Base-by-base conservation (phyloP, 2,888 invertebrate genomes). In the Subacronicta megacephala region DNA sequence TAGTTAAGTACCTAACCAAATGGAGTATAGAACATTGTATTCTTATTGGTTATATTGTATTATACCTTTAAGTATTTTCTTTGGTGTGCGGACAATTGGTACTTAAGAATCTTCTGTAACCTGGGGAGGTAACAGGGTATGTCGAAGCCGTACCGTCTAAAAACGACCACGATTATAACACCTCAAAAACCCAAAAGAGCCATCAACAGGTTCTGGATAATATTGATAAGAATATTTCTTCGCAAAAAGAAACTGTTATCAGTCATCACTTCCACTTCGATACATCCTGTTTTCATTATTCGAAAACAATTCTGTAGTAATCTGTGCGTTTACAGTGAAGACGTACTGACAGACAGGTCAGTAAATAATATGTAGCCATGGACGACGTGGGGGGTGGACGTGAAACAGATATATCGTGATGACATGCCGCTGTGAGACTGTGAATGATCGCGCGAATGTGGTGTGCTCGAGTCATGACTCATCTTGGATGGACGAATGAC, bases 351-450 rank as follows among this genome's bases (percentile, higher is more conserved):
- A 31, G 72, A 72, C 62, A 51, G 54, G 7, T 56, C 7, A 3
- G 56, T 66, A 66, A 66, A 66, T 20, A 20, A 20, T 60, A 65
- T 15, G 7, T 40, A 42, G 41, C 31, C 51, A 45, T 50, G 41
- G 33, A 3, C 55, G 13, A 15, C 49, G 67, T 52, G 56, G 47
- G 62, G 67, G 67, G 51, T 50, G 36, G 13, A 67, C 33, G 18
- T 51, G 44, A 61, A 56, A 35, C 65, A 67, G 65, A 66, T 31
- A 52, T 50, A 51, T 13, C 16, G 41, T 7, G 65, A 40, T 44
- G 54, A 61, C 35, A 50, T 29, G 42, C 16, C 20, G 13, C 33
- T 49, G 45, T 18, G 36, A 46, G 29, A 12, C 33, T 49, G 45
- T 18, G 36, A 46, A 33, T 51, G 66, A 51, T 52, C 35, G 31